phyloP scores from a whole-genome alignment of 2,113 vertebrate species.

The Alouatta palliata region DNA sequence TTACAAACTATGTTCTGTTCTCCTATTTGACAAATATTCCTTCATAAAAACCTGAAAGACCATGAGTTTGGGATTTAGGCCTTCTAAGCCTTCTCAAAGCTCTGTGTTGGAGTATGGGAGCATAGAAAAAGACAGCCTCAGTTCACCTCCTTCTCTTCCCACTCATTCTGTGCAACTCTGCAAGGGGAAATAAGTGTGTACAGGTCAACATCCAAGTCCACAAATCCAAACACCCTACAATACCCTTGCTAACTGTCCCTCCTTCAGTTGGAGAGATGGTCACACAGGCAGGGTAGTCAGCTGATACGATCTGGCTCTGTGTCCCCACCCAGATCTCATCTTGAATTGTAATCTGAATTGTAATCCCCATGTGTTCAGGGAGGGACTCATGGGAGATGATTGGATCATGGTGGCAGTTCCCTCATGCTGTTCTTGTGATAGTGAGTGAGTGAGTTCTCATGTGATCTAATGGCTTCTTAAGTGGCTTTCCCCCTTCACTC shows the following conservation, averaged over 20 bases:
- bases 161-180: background rate
- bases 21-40: background rate
- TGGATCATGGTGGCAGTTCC: too few relatives aligned
- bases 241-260: background rate
- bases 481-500: too few relatives aligned
- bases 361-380: too few relatives aligned
- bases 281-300: background rate
- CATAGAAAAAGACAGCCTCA: background rate
- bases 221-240: background rate
- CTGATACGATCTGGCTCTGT: too few relatives aligned
- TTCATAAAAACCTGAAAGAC: background rate
- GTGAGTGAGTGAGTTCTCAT: too few relatives aligned
- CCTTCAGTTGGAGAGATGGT: background rate
- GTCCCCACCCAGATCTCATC: too few relatives aligned
- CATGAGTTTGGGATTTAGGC: background rate
- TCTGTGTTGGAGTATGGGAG: too few relatives aligned
- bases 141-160: background rate
- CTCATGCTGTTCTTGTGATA: too few relatives aligned
- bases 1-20: background rate
- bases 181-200: background rate
- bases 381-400: too few relatives aligned
- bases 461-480: too few relatives aligned
- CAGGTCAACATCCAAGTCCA: background rate
- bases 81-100: background rate
- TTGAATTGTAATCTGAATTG: too few relatives aligned